A percentile compares a stretch with the other conserved stretches of the same genome.
These are phyloP conservation scores for Papilio aristodemus DNA, from an alignment of 1,140 invertebrate genomes.

Conservation along the genomic window DNA sequence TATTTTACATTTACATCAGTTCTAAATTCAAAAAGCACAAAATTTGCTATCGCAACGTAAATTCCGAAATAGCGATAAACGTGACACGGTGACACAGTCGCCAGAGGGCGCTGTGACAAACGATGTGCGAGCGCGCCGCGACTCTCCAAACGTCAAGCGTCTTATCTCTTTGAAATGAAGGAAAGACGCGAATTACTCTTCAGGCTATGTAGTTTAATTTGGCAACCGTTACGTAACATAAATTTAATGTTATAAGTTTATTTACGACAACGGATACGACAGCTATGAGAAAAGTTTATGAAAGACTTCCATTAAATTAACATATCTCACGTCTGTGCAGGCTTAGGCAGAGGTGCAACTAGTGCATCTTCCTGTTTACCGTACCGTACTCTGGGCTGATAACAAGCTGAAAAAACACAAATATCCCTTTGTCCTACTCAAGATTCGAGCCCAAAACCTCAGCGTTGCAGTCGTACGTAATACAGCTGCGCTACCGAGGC, in stretches of 20 bases:
- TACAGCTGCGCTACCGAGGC: too few relatives aligned
- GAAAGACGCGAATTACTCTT: constrained; percentile 33
- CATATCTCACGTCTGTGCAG: too few relatives aligned
- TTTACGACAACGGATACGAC: neutral
- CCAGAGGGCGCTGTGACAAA: constrained; percentile 34
- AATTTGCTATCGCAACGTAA: constrained; percentile 31
- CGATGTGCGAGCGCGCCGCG: constrained; percentile 31
- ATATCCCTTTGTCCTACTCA: too few relatives aligned
- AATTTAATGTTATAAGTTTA: constrained; percentile 1
- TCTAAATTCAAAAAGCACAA: constrained; percentile 30
- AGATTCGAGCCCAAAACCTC: too few relatives aligned
- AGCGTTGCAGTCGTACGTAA: too few relatives aligned
- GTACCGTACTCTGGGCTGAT: too few relatives aligned
- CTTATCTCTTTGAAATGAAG: constrained; percentile 33
- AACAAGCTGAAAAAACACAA: too few relatives aligned
- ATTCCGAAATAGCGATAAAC: constrained; percentile 32
- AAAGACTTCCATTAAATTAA: too few relatives aligned
- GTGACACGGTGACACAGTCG: constrained; percentile 33
- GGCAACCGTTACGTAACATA: constrained; percentile 1
- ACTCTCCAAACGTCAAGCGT: constrained; percentile 32
- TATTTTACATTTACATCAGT: neutral
- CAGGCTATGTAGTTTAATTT: constrained; percentile 26
- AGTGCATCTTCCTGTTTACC: too few relatives aligned
- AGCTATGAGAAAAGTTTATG: neutral
- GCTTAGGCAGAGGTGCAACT: too few relatives aligned